Evolutionary conservation across 2,888 invertebrate genomes (phyloP).

Genomic region (Drosophila buzzatii): DNA sequence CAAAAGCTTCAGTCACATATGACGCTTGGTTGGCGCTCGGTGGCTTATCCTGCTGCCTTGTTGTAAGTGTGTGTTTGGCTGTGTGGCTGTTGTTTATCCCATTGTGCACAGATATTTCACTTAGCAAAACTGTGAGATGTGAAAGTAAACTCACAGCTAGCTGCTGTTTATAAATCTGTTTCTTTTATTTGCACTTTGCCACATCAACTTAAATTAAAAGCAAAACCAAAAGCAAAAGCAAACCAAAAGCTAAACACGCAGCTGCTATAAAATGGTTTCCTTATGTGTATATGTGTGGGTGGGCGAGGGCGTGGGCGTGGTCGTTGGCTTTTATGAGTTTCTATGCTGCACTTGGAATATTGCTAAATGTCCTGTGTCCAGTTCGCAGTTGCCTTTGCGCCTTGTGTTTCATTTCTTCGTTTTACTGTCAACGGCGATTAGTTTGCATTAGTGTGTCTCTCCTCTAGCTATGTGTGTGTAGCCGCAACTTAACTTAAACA

Average conservation of each 20-base stretch:
- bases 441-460: constrained; percentile 63
- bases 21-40: constrained; percentile 4
- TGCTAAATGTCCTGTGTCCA: constrained; percentile 45
- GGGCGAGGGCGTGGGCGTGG: not conserved
- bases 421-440: constrained; percentile 74
- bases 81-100: constrained; percentile 4
- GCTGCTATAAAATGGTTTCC: constrained; percentile 56
- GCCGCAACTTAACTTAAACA: constrained; percentile 15
- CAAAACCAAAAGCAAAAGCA: constrained; percentile 49
- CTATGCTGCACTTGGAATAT: constrained; percentile 34
- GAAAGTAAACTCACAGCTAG: constrained; percentile 27
- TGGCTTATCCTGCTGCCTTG: constrained; percentile 8
- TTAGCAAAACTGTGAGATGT: constrained; percentile 31
- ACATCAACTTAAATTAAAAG: constrained; percentile 76
- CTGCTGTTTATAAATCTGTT: constrained; percentile 73
- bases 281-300: constrained; percentile 5
- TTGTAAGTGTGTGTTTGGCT: constrained; percentile 24
- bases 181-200: constrained; percentile 72
- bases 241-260: constrained; percentile 52
- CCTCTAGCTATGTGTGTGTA: constrained; percentile 14
- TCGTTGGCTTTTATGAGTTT: constrained; percentile 50
- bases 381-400: constrained; percentile 21
- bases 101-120: constrained; percentile 63
- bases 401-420: constrained; percentile 50
- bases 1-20: constrained; percentile 43